A percentile compares a stretch with the other conserved stretches of the same genome.
Evolutionary conservation across 2,113 vertebrate species (phyloP).

Genomic region (Picathartes gymnocephalus): DNA sequence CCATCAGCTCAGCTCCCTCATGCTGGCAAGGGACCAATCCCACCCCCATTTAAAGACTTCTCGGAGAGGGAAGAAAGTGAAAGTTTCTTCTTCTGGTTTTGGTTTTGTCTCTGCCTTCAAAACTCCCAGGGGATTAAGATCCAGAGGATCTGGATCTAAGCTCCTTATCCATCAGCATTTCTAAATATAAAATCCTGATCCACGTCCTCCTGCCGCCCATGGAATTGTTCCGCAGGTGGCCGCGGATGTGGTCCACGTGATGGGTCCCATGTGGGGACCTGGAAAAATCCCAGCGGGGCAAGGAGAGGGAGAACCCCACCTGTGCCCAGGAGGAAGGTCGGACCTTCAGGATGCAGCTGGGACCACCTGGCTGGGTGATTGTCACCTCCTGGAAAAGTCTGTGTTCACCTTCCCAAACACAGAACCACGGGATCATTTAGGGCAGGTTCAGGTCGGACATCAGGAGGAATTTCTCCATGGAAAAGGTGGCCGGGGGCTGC

Average conservation of each 20-base stretch:
- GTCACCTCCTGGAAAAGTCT: background rate
- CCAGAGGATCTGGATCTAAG: background rate
- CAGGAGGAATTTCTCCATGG: background rate
- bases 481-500: background rate
- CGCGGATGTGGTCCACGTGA: background rate
- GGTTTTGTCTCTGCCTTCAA: accelerated
- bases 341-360: background rate
- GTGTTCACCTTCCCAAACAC: background rate
- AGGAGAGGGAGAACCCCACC: background rate
- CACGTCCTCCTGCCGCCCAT: accelerated
- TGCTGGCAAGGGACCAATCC: background rate
- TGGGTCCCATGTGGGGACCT: background rate
- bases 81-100: background rate
- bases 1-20: accelerated
- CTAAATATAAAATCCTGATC: background rate
- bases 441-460: background rate
- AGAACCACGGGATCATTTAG: background rate
- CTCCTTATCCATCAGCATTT: conserved; percentile 30
- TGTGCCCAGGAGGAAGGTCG: background rate
- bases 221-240: background rate
- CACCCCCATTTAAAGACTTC: background rate
- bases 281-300: accelerated
- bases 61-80: background rate
- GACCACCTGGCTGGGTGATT: accelerated
- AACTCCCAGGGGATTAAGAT: background rate